Evolutionary conservation across 1,140 invertebrate genomes (phyloP).

Genomic region (Drosophila busckii): DNA sequence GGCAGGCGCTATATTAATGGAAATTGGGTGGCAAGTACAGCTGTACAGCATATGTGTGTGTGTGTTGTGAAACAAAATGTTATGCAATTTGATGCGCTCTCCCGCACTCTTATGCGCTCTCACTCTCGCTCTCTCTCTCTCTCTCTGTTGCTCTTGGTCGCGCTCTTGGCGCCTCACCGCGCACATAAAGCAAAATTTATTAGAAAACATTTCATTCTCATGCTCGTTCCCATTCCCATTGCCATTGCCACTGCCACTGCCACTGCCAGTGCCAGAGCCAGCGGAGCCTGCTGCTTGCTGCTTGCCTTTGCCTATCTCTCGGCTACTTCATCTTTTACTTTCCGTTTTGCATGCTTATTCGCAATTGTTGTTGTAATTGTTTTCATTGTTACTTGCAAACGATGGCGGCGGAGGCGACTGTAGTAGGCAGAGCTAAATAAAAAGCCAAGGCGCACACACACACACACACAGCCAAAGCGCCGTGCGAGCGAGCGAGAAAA

Average conservation of each 20-base stretch:
- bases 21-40: constrained; percentile 70
- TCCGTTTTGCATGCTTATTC: constrained; percentile 77
- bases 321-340: constrained; percentile 73
- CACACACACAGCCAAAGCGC: constrained; percentile 15
- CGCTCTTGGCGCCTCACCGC: constrained; percentile 46
- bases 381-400: constrained; percentile 66
- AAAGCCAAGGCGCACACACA: background rate
- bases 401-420: too few species aligned
- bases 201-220: constrained; percentile 75
- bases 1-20: constrained; percentile 74
- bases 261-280: constrained; percentile 13
- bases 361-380: constrained; percentile 77
- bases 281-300: constrained; percentile 4
- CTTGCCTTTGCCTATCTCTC: constrained; percentile 6
- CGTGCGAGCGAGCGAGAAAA: constrained; percentile 9
- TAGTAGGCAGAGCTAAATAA: constrained; percentile 16
- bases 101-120: background rate
- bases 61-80: too few species aligned
- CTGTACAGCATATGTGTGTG: constrained; percentile 21
- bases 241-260: background rate
- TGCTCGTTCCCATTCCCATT: constrained; percentile 28
- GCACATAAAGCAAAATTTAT: constrained; percentile 77
- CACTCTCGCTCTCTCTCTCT: background rate
- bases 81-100: too few species aligned
- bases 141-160: constrained; percentile 3